phyloP scores from a whole-genome alignment of 2,113 vertebrate species.

The Parotia lawesii region DNA sequence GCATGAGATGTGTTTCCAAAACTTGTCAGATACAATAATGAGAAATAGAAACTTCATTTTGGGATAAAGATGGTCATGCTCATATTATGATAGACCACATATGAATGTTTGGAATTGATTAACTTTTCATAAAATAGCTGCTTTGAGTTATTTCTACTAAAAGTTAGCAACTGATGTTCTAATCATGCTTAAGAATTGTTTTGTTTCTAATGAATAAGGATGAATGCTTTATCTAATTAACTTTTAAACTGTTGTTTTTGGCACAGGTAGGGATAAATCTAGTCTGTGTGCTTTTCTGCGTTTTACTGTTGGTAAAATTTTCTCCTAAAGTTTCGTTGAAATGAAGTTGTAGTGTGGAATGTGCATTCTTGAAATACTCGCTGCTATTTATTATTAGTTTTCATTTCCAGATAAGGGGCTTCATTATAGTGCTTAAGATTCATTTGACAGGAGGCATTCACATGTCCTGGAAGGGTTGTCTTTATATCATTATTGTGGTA shows the following conservation, averaged over 20 bases:
- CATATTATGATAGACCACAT: slow-evolving; percentile 29
- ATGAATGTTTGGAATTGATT: slow-evolving; percentile 53
- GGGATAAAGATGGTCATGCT: slow-evolving; percentile 14
- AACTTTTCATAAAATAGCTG: slow-evolving; percentile 40
- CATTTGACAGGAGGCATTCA: slow-evolving; percentile 19
- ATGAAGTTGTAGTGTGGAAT: not conserved
- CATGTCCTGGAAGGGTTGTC: not conserved
- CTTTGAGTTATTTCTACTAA: slow-evolving; percentile 14
- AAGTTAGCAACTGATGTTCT: not conserved
- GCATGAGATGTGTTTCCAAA: slow-evolving; percentile 38
- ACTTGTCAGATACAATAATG: slow-evolving; percentile 54
- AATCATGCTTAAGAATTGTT: not conserved
- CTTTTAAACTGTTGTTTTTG: not conserved
- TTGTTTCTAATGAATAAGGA: not conserved
- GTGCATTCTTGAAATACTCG: not conserved
- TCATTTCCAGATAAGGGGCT: not conserved
- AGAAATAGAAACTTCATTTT: slow-evolving; percentile 34
- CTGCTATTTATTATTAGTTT: slow-evolving; percentile 17
- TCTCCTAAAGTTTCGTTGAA: not conserved
- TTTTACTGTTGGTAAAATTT: not conserved
- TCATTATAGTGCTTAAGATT: not conserved
- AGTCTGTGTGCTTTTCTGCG: not conserved
- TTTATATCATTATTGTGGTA: not conserved
- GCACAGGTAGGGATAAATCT: not conserved
- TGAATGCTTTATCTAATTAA: not conserved